phyloP scores from a whole-genome alignment of 2,797 vertebrate species.

The Delichon dasypus region DNA sequence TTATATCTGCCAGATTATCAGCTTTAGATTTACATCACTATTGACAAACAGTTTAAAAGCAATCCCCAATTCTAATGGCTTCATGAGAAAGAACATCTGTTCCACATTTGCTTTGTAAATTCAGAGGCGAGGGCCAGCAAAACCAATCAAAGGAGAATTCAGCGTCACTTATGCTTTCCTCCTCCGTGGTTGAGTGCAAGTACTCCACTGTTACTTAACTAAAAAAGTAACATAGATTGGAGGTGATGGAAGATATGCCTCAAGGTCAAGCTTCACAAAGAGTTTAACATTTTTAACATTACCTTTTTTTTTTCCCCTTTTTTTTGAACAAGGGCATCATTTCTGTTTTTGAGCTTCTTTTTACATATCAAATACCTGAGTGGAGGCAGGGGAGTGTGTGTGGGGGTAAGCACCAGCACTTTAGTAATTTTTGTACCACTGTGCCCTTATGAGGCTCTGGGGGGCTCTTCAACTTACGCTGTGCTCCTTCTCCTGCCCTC shows the following conservation, averaged over 20 bases:
- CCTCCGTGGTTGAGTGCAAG: not conserved
- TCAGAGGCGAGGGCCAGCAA: not conserved
- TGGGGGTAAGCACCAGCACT: not conserved
- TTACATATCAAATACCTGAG: not conserved
- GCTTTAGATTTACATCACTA: conserved; percentile 2
- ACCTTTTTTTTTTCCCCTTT: not conserved
- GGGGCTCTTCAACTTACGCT: not conserved
- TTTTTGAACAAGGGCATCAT: not conserved
- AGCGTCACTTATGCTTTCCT: not conserved
- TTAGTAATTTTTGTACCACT: not conserved
- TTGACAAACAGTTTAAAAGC: conserved; percentile 17
- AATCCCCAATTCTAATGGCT: not conserved
- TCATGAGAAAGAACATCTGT: not conserved
- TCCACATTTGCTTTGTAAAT: not conserved
- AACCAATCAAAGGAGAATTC: not conserved
- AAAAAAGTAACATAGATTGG: not conserved
- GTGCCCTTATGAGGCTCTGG: not conserved
- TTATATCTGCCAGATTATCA: not conserved
- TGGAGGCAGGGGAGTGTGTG: not conserved
- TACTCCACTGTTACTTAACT: not conserved
- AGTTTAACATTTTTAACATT: not conserved
- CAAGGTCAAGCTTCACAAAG: not conserved
- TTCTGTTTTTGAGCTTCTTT: not conserved
- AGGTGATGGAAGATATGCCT: not conserved
- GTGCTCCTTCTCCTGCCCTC: not conserved